phyloP scores from a whole-genome alignment of 2,113 vertebrate species.

The Probosciger aterrimus region DNA sequence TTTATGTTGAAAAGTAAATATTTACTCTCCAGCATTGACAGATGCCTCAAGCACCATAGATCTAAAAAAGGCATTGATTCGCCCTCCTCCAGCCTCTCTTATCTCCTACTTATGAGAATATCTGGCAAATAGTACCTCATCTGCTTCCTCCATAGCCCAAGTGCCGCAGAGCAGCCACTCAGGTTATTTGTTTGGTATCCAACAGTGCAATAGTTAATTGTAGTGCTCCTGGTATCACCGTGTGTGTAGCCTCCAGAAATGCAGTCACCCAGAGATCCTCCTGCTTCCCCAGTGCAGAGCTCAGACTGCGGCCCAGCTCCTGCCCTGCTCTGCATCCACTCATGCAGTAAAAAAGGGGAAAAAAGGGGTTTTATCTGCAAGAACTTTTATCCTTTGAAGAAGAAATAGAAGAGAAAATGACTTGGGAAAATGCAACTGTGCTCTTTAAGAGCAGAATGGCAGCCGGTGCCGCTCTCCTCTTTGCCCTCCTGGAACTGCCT shows the following conservation, averaged over 20 bases:
- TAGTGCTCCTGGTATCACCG: neutral
- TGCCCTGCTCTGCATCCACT: neutral
- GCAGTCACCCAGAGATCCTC: neutral
- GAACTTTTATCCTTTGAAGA: neutral
- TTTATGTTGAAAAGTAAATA: slow-evolving; percentile 69
- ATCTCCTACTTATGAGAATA: slow-evolving; percentile 55
- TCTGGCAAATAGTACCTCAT: slow-evolving; percentile 38
- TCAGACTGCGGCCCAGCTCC: neutral
- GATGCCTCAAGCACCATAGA: slow-evolving; percentile 57
- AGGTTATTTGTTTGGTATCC: slow-evolving; percentile 33
- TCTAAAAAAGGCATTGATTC: slow-evolving; percentile 57
- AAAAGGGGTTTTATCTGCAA: neutral
- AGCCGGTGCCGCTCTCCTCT: neutral
- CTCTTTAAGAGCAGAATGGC: slow-evolving; percentile 24
- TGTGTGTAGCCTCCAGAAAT: neutral
- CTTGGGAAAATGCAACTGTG: neutral
- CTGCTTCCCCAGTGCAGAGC: neutral
- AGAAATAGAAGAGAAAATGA: neutral
- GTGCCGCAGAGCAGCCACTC: slow-evolving; percentile 16
- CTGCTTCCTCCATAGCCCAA: neutral
- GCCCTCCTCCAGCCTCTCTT: slow-evolving; percentile 52
- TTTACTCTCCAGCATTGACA: slow-evolving; percentile 69
- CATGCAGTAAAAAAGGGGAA: neutral
- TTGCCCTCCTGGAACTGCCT: slow-evolving; percentile 64
- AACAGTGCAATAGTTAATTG: slow-evolving; percentile 32